Base-by-base conservation (phyloP, 2,888 invertebrate genomes). In the Heteromyza rotundicornis region DNA sequence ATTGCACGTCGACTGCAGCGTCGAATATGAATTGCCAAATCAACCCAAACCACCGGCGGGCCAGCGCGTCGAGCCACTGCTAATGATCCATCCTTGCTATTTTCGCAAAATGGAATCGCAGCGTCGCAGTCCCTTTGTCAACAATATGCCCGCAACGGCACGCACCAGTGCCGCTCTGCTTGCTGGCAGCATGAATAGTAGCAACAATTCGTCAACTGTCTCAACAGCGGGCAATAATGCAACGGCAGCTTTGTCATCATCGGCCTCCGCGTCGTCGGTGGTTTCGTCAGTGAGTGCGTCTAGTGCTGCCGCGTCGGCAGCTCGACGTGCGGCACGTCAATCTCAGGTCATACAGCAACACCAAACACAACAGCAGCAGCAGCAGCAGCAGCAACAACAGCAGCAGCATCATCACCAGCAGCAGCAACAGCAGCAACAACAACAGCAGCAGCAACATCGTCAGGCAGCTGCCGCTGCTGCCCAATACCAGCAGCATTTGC, bases 81-180 rank as follows among this genome's bases (percentile, higher is more conserved):
- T 94, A 77, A 94, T 94, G 92, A 94, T 94, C 81, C 94, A 93
- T 85, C 94, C 93, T 56, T 92, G 92, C 79, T 93, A 93, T 84
- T 94, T 94, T 86, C 88, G 93, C 73, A 90, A 92, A 84, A 92
- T 92, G 85, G 92, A 93, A 81, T 90, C 90, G 76, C 90, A 92
- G 81, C 87, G 92, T 72, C 88, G 92, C 65, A 92, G 91, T 80
- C 91, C 92, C 53, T 92, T 92, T 83, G 90, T 92, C 70, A 93
- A 92, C 85, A 92, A 93, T 84, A 87, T 92, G 83, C 92, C 92
- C 69, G 87, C 87, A 64, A 86, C 86, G 40, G 85, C 86, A 53
- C 82, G 83, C 52, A 82, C 82, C 57, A 83, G 81, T 69, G 83
- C 81, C 58, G 79, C 80, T n/a, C 78, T 79, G 55, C 72, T 68